Conservation (phyloP, 2,797 vertebrate genomes). For the Chelonia mydas region DNA sequence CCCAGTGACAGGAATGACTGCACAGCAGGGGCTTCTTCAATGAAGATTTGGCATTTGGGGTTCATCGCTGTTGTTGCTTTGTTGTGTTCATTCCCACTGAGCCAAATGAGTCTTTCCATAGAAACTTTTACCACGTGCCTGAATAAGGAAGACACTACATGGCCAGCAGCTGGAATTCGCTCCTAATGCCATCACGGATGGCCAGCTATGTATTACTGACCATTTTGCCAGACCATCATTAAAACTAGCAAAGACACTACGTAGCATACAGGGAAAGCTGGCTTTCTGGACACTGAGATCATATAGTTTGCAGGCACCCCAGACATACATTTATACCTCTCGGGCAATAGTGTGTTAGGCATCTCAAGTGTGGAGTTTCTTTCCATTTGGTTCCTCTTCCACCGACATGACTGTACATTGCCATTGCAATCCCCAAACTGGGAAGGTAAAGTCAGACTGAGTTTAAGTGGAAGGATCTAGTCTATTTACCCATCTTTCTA, state of each 20-base stretch:
- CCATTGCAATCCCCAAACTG: neutral
- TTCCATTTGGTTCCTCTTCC: slow-evolving; percentile 8
- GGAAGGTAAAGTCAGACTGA: neutral
- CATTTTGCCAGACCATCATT: neutral
- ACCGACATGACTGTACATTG: neutral
- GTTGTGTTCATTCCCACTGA: slow-evolving; percentile 22
- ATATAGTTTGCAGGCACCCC: neutral
- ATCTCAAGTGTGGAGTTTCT: neutral
- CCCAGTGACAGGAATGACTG: neutral
- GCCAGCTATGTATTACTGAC: neutral
- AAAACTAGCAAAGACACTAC: neutral
- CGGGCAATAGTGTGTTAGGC: neutral
- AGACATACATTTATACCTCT: neutral
- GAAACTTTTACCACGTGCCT: neutral
- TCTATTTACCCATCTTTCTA: neutral
- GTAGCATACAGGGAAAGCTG: neutral
- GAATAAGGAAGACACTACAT: neutral
- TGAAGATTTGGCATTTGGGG: slow-evolving; percentile 1
- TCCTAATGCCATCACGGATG: neutral
- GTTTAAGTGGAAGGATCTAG: neutral
- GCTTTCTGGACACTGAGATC: neutral
- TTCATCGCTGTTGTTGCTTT: slow-evolving; percentile 22
- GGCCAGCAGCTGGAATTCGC: rapidly evolving
- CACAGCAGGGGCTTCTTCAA: neutral
- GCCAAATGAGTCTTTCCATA: slow-evolving; percentile 9